A percentile compares a stretch with the other conserved stretches of the same genome.
phyloP scores from a whole-genome alignment of 2,113 vertebrate species.

The Bos indicus region DNA sequence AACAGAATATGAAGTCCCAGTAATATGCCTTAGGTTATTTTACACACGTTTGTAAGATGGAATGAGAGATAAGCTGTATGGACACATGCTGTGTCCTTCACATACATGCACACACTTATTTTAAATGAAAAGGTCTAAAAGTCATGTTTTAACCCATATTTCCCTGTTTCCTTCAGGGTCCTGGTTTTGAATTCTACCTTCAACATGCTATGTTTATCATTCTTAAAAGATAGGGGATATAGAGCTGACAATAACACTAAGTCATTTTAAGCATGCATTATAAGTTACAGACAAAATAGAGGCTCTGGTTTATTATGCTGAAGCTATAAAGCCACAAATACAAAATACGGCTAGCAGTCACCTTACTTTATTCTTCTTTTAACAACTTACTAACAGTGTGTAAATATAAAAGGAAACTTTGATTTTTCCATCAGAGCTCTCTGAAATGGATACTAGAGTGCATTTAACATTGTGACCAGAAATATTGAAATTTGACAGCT shows the following conservation, averaged over 20 bases:
- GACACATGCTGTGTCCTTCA: neutral
- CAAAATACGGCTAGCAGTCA: slow-evolving; percentile 72
- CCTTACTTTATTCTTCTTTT: slow-evolving; percentile 77
- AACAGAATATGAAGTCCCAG: neutral
- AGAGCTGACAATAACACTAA: slow-evolving; percentile 57
- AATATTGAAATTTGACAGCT: slow-evolving; percentile 85
- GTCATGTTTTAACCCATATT: neutral
- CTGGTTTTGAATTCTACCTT: slow-evolving; percentile 18
- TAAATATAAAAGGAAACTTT: slow-evolving; percentile 81
- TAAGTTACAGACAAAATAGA: slow-evolving; percentile 64
- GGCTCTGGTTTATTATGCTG: slow-evolving; percentile 68
- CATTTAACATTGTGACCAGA: slow-evolving; percentile 83
- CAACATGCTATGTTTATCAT: neutral
- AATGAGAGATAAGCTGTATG: neutral
- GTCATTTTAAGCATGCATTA: slow-evolving; percentile 44
- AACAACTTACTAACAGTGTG: slow-evolving; percentile 76
- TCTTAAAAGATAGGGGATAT: slow-evolving; percentile 43
- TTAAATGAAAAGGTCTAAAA: slow-evolving; percentile 15
- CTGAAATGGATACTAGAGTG: slow-evolving; percentile 73
- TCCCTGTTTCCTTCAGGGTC: neutral
- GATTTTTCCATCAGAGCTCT: slow-evolving; percentile 78
- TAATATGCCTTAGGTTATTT: neutral
- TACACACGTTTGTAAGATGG: neutral
- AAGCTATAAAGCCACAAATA: slow-evolving; percentile 72
- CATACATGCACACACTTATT: neutral